phyloP scores from a whole-genome alignment of 1,140 invertebrate genomes.

The Calliphora vicina region DNA sequence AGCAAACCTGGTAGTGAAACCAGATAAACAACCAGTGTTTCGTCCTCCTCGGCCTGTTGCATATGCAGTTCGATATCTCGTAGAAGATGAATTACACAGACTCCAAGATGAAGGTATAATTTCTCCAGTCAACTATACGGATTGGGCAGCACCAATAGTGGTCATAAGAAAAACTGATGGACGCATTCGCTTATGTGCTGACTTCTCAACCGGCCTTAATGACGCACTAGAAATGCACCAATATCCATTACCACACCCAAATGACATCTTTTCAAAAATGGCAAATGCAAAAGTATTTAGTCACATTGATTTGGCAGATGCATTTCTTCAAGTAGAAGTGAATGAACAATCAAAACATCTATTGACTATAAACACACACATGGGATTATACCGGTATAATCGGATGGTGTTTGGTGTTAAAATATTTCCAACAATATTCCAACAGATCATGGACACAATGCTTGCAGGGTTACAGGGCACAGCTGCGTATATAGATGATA shows the following conservation, averaged over 20 bases:
- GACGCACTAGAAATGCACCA: slow-evolving; percentile 35
- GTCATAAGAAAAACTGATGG: slow-evolving; percentile 53
- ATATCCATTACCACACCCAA: slow-evolving; percentile 33
- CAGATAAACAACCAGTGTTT: not conserved
- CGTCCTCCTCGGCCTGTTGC: not conserved
- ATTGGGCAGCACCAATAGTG: slow-evolving; percentile 63
- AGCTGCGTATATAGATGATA: not conserved
- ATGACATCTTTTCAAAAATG: slow-evolving; percentile 37
- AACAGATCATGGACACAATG: not conserved
- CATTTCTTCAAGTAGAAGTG: slow-evolving; percentile 23
- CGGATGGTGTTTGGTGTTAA: not conserved
- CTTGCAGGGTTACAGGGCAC: not conserved
- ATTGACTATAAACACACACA: slow-evolving; percentile 35
- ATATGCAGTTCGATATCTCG: not conserved
- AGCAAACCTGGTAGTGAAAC: not conserved
- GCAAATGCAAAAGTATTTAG: not conserved
- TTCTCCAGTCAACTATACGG: slow-evolving; percentile 47
- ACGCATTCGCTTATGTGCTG: slow-evolving; percentile 49
- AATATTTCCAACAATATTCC: not conserved
- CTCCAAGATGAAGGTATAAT: slow-evolving; percentile 25
- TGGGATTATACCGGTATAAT: slow-evolving; percentile 8
- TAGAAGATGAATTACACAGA: slow-evolving; percentile 27
- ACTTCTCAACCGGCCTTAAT: slow-evolving; percentile 41
- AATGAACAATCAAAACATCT: slow-evolving; percentile 22
- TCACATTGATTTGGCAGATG: slow-evolving; percentile 14